Evolutionary conservation across 2,113 vertebrate species (phyloP).

Genomic region (Eulacestoma nigropectus): DNA sequence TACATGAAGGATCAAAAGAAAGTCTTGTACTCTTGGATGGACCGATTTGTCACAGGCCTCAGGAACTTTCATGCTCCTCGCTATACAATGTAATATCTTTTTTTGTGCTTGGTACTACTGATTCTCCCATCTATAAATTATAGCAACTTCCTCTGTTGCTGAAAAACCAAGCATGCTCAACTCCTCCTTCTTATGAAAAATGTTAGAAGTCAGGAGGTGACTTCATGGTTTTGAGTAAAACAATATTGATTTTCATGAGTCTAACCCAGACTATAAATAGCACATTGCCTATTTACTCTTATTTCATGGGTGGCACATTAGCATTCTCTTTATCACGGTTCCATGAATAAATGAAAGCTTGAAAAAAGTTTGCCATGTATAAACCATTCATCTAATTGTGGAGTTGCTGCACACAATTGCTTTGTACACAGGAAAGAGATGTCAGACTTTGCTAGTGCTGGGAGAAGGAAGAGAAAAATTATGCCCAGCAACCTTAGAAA

Average conservation of each 20-base stretch:
- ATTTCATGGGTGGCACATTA: neutral
- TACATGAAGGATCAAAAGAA: neutral
- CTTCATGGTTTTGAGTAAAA: neutral
- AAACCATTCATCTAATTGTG: neutral
- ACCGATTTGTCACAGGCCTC: neutral
- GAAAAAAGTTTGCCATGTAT: neutral
- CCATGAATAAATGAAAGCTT: neutral
- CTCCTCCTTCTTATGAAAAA: neutral
- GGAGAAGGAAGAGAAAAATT: neutral
- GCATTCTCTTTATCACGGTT: neutral
- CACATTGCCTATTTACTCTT: neutral
- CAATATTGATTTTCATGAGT: neutral
- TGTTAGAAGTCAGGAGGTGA: neutral
- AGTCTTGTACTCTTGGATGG: neutral
- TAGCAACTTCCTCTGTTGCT: neutral
- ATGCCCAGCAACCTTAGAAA: neutral
- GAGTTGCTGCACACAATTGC: neutral
- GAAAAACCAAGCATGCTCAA: neutral
- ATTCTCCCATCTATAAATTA: neutral
- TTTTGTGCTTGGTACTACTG: neutral
- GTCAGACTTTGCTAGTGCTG: neutral
- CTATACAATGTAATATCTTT: neutral
- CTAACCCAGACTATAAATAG: neutral
- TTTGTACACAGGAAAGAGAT: neutral
- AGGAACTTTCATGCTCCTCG: neutral